phyloP scores from a whole-genome alignment of 1,140 invertebrate genomes.

The Zaprionus lachaisei region DNA sequence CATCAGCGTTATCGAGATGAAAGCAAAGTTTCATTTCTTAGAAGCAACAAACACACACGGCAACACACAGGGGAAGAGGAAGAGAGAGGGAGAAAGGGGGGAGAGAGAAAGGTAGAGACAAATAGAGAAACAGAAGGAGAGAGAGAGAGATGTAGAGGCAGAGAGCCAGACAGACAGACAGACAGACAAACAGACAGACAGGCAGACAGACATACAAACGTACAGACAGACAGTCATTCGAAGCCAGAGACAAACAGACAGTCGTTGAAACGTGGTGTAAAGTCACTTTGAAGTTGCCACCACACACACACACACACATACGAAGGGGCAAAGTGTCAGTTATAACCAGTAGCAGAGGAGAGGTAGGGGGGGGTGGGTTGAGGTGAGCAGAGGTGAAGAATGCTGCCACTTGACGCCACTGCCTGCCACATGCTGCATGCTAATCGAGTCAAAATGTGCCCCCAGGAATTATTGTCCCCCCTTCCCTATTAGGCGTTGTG shows the following conservation, averaged over 20 bases:
- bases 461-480: slow-evolving; percentile 18
- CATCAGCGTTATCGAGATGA: slow-evolving; percentile 38
- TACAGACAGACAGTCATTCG: background rate
- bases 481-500: slow-evolving; percentile 21
- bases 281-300: slow-evolving; percentile 50
- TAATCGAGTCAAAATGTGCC: slow-evolving; percentile 56
- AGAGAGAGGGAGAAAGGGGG: slow-evolving; percentile 3
- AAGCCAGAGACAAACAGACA: slow-evolving; percentile 9
- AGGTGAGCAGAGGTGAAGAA: background rate
- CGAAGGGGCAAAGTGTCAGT: slow-evolving; percentile 3
- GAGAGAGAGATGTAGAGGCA: no score
- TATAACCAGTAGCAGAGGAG: background rate
- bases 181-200: background rate
- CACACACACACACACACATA: slow-evolving; percentile 10
- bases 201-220: background rate
- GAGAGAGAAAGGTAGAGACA: background rate
- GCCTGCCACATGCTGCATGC: slow-evolving; percentile 43
- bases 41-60: slow-evolving; percentile 19
- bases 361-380: no score
- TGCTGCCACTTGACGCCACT: slow-evolving; percentile 3
- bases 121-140: background rate
- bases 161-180: background rate
- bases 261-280: slow-evolving; percentile 18
- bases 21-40: slow-evolving; percentile 33
- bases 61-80: background rate